Conservation (phyloP, 2,888 invertebrate genomes). For the Gasteruption jaculator region DNA sequence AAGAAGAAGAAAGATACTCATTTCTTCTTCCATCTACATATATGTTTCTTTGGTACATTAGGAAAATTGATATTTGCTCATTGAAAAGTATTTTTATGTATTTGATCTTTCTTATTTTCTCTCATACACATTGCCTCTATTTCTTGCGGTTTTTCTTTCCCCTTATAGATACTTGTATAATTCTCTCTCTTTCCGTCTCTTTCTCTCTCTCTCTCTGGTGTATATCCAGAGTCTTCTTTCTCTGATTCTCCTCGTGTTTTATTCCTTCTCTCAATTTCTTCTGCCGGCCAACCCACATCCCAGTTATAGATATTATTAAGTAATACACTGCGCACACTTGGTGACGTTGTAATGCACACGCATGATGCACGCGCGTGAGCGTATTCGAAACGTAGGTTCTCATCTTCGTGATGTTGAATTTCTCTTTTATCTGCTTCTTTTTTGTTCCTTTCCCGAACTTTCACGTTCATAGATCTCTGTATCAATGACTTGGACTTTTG, state of each 20-base stretch:
- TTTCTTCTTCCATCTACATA: too few species aligned
- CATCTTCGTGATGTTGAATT: too few species aligned
- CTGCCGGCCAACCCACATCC: constrained; percentile 28
- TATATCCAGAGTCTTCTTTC: background rate
- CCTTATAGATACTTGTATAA: constrained; percentile 4
- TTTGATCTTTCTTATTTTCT: too few species aligned
- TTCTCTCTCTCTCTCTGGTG: constrained; percentile 15
- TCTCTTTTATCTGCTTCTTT: too few species aligned
- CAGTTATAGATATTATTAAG: constrained; percentile 47
- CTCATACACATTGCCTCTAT: constrained; percentile 3
- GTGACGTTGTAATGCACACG: constrained; percentile 10
- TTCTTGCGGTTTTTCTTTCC: background rate
- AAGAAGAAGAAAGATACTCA: too few species aligned
- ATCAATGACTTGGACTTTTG: too few species aligned
- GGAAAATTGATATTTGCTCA: too few species aligned
- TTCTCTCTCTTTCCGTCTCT: constrained; percentile 8
- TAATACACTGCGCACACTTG: constrained; percentile 34
- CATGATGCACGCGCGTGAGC: constrained; percentile 28
- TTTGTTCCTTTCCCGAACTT: too few species aligned
- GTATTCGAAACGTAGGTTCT: constrained; percentile 40
- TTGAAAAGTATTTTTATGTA: too few species aligned
- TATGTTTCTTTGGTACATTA: too few species aligned
- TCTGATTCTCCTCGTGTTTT: constrained; percentile 14
- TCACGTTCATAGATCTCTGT: too few species aligned
- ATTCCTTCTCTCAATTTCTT: constrained; percentile 22